Evolutionary conservation across 1,140 invertebrate genomes (phyloP).

Genomic region (Drosophila lacertosa): DNA sequence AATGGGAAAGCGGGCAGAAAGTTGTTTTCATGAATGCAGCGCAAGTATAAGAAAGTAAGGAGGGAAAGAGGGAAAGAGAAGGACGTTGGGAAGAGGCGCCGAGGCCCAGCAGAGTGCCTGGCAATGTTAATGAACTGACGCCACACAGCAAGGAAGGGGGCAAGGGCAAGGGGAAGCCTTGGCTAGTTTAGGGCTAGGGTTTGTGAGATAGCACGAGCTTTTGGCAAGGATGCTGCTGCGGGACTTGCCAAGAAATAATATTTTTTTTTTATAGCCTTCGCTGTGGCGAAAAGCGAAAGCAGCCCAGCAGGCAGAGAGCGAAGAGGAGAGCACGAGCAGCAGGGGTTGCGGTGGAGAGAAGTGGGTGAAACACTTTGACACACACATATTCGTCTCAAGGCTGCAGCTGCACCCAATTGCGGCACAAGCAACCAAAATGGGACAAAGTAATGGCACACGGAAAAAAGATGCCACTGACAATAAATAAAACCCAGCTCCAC

Average conservation of each 20-base stretch:
- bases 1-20: background rate
- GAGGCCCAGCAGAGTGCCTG: background rate
- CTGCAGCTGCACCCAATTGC: slow-evolving; percentile 15
- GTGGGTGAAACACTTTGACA: slow-evolving; percentile 6
- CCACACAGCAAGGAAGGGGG: background rate
- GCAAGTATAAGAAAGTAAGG: background rate
- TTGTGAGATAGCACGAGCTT: background rate
- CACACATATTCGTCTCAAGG: slow-evolving; percentile 21
- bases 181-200: background rate
- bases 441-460: slow-evolving; percentile 21
- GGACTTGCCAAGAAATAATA: slow-evolving; percentile 27
- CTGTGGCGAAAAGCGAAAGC: slow-evolving; percentile 35
- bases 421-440: slow-evolving; percentile 30
- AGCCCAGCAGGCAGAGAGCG: slow-evolving; percentile 1
- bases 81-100: background rate
- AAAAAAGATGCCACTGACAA: slow-evolving; percentile 6
- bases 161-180: too few species aligned
- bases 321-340: too few species aligned
- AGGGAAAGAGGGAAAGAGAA: background rate
- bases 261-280: slow-evolving; percentile 32
- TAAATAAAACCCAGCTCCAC: background rate
- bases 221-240: background rate
- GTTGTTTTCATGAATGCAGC: slow-evolving; percentile 37
- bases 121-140: slow-evolving; percentile 44
- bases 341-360: background rate